phyloP scores from a whole-genome alignment of 2,113 vertebrate genomes.

The Sinocyclocheilus anshuiensis region DNA sequence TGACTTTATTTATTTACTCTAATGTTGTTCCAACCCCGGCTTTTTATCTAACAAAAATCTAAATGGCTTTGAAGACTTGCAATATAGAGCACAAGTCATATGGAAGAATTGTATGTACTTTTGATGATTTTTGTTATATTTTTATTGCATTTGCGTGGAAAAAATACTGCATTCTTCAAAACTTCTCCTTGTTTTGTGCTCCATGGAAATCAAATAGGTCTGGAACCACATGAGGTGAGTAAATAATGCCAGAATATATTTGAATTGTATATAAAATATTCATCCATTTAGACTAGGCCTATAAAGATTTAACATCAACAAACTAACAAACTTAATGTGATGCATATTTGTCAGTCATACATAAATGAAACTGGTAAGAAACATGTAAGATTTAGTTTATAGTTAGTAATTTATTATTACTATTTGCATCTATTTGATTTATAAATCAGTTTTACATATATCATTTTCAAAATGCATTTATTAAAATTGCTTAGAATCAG shows the following conservation, averaged over 20 bases:
- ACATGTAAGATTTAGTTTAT: too few species aligned
- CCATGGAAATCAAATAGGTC: not conserved
- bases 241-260: not conserved
- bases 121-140: not conserved
- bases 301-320: not conserved
- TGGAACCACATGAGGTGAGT: not conserved
- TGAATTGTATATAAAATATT: not conserved
- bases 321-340: not conserved
- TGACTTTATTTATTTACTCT: not conserved
- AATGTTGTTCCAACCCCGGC: not conserved
- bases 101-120: not conserved
- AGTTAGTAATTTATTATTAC: too few species aligned
- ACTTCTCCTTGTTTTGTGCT: not conserved
- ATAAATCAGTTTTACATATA: not conserved
- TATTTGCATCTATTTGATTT: too few species aligned
- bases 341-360: not conserved
- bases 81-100: not conserved
- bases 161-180: not conserved
- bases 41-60: not conserved
- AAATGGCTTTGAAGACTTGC: not conserved
- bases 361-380: too few species aligned
- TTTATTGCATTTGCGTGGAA: not conserved
- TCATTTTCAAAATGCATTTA: not conserved
- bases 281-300: too few species aligned
- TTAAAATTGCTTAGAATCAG: not conserved